These are phyloP conservation scores for Prosopocoilus inquinatus DNA, from an alignment of 2,888 invertebrate species.

Conservation along the genomic window DNA sequence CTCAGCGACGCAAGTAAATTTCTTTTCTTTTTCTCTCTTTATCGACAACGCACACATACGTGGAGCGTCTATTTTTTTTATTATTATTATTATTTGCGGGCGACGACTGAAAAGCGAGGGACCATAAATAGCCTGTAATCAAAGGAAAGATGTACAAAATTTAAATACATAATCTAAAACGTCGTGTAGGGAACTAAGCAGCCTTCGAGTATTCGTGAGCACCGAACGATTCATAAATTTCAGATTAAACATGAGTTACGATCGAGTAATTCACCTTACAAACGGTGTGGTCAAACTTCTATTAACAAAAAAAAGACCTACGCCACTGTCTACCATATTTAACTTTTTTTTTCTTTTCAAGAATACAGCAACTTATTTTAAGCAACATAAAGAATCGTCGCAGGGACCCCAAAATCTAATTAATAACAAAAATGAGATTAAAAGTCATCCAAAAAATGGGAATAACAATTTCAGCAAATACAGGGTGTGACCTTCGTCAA, in stretches of 20 bases:
- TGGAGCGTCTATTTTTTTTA: not conserved
- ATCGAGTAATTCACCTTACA: constrained; percentile 20
- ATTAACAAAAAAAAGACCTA: constrained; percentile 7
- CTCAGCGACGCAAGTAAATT: not conserved
- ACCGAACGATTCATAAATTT: constrained; percentile 35
- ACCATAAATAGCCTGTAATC: constrained; percentile 30
- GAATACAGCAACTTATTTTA: too few species aligned
- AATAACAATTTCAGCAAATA: too few species aligned
- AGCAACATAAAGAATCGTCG: too few species aligned
- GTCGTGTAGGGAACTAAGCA: constrained; percentile 29
- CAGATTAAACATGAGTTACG: constrained; percentile 36
- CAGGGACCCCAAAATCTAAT: too few species aligned
- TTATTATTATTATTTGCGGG: not conserved
- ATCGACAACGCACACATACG: not conserved
- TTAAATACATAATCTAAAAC: constrained; percentile 35
- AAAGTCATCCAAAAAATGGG: too few species aligned
- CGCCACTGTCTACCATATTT: constrained; percentile 4
- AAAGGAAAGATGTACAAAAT: constrained; percentile 32
- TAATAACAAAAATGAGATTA: too few species aligned
- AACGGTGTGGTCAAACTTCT: constrained; percentile 15
- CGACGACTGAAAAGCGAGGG: constrained; percentile 13
- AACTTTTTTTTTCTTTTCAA: not conserved
- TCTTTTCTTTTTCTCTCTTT: too few species aligned
- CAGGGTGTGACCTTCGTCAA: too few species aligned
- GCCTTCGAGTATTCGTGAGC: constrained; percentile 32